Percentiles rank a stretch among this genome's conserved stretches.
phyloP scores from a whole-genome alignment of 2,113 vertebrate species.

The Chloebia gouldiae region DNA sequence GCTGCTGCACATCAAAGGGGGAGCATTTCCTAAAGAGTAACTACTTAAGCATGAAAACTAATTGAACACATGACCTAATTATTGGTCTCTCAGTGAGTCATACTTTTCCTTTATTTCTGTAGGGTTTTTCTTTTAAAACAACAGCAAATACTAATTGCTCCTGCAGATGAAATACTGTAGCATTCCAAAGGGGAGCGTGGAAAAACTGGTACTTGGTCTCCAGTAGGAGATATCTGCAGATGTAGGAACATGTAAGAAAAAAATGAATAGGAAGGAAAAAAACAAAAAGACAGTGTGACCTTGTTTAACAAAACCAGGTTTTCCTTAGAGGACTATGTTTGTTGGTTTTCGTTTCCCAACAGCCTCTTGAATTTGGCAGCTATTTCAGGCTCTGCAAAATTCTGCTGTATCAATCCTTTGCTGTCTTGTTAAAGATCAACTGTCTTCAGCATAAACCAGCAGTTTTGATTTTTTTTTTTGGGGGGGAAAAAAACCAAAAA shows the following conservation, averaged over 20 bases:
- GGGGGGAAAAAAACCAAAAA: no score
- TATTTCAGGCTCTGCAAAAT: conserved; percentile 25
- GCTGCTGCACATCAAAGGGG: conserved; percentile 62
- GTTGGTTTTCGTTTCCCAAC: conserved; percentile 16
- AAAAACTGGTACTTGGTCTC: not conserved
- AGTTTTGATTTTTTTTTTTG: not conserved
- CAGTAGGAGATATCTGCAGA: not conserved
- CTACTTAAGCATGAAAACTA: conserved; percentile 61
- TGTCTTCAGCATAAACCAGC: conserved; percentile 12
- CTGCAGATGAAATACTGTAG: not conserved
- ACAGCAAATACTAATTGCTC: conserved; percentile 56
- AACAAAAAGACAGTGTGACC: not conserved
- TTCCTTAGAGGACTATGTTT: not conserved
- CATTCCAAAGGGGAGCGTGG: conserved; percentile 4
- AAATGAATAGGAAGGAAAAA: not conserved
- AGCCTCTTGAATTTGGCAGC: conserved; percentile 34
- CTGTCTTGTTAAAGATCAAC: conserved; percentile 36
- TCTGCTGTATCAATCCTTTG: conserved; percentile 36
- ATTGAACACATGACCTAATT: conserved; percentile 74
- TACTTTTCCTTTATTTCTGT: conserved; percentile 58
- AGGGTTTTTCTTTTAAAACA: conserved; percentile 50
- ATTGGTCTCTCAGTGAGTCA: conserved; percentile 60
- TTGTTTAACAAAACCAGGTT: conserved; percentile 26
- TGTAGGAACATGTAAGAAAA: not conserved
- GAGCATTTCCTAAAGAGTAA: conserved; percentile 52